Base-by-base conservation (phyloP, 2,797 vertebrate genomes). In the Manis pentadactyla region DNA sequence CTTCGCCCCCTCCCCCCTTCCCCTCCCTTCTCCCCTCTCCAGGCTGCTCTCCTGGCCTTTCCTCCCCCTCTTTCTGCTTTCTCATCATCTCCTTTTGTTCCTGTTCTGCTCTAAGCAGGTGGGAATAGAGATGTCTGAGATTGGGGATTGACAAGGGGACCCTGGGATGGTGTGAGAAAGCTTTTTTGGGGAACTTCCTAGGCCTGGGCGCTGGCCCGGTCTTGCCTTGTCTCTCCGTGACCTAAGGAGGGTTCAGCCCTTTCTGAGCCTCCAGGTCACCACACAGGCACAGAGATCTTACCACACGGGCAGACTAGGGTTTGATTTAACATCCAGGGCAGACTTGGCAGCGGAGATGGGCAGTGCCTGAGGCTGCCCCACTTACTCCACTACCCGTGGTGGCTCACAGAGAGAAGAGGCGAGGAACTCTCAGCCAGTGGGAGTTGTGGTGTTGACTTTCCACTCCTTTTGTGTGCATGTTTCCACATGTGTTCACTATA, bases 81-180 rank as follows among this genome's bases (percentile, higher is more conserved):
- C 85, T 57, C 46, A 69, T 90, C 61, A 53, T 74, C 55, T 79
- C 59, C 68, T 25, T 55, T 51, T 55, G 49, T 79, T 95, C 87
- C 25, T 3, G 21, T 63, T 61, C 75, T 78, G 25, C 73, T 93
- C 82, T 31, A 81, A 93, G 63, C 57, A 82, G 81, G 29, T 21
- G 27, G 57, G 34, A 73, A 53, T 15, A 61, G 68, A 53, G 63
- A 64, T 31, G 46, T 59, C 42, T 87, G 49, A 59, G 46, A 21
- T 11, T 34, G 31, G 84, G 17, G 66, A 51, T 53, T 83, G 27
- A 61, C 31, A 77, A 75, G 11, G 39, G 34, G 21, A 17, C 53
- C 46, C 49, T 12, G 15, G 78, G 55, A 49, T 49, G 34, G 27
- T 46, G 19, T 93, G 82, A 68, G 61, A 42, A 74, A 17, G 49